Evolutionary conservation across 2,797 vertebrate species (phyloP).

Genomic region (Choloepus didactylus): DNA sequence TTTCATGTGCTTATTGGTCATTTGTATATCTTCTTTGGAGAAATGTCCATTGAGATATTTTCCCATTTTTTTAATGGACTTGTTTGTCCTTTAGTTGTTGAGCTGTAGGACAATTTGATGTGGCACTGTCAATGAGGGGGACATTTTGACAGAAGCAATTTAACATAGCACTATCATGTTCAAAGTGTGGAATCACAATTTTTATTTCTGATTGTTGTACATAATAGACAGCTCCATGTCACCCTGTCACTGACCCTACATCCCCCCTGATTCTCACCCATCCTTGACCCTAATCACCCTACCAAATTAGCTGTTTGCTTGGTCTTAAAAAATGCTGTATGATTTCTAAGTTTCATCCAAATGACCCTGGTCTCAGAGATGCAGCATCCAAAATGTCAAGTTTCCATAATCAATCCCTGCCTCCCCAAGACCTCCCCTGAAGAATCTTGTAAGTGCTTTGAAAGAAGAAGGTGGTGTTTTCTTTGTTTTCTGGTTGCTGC

Average conservation of each 20-base stretch:
- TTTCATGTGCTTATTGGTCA: too few relatives aligned
- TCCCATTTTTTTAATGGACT: too few relatives aligned
- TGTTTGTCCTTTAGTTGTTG: too few relatives aligned
- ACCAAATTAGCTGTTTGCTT: neutral
- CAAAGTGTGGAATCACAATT: accelerated
- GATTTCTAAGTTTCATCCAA: neutral
- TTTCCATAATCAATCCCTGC: neutral
- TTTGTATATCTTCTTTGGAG: too few relatives aligned
- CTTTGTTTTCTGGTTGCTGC: neutral
- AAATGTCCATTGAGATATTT: too few relatives aligned
- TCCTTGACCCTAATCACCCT: neutral
- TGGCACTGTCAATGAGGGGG: too few relatives aligned
- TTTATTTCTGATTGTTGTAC: neutral
- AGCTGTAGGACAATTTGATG: too few relatives aligned
- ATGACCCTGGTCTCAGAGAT: neutral
- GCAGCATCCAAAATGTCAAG: constrained; percentile 15
- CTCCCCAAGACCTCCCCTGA: neutral
- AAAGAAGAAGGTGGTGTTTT: neutral
- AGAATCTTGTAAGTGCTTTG: accelerated
- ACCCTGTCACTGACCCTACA: neutral
- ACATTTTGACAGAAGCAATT: too few relatives aligned
- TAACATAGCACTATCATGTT: too few relatives aligned
- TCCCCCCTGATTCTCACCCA: neutral
- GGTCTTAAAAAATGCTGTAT: neutral
- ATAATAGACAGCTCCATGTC: neutral